Conservation (phyloP, 2,113 vertebrate genomes). For the Chinchilla lanigera region DNA sequence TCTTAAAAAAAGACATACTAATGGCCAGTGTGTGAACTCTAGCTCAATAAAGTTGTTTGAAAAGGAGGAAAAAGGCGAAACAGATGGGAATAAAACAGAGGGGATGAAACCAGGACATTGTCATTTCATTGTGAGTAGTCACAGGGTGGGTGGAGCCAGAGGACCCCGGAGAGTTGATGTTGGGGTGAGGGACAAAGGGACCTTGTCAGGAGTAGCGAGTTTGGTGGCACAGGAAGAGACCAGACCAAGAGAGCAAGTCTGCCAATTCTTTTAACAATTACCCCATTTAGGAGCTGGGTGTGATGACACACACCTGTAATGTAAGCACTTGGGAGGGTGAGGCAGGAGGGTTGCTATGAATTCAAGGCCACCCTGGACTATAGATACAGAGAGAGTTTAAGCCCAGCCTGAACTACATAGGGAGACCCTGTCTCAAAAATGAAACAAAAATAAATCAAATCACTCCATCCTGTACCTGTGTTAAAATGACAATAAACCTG, state of each 20-base stretch:
- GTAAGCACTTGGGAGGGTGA: background rate
- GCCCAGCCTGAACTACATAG: background rate
- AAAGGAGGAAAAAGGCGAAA: background rate
- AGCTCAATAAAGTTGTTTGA: background rate
- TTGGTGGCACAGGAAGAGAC: background rate
- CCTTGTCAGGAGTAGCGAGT: background rate
- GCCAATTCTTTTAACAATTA: background rate
- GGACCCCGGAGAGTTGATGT: background rate
- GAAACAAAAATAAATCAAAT: background rate
- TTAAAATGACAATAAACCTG: background rate
- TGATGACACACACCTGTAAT: background rate
- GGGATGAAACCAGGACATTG: background rate
- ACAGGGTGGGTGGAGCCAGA: background rate
- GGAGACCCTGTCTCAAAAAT: background rate
- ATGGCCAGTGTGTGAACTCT: background rate
- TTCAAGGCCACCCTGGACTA: background rate
- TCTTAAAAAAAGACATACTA: background rate
- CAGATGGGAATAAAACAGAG: background rate
- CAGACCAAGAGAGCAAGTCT: background rate
- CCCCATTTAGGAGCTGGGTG: background rate
- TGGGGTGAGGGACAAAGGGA: background rate
- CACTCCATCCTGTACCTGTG: background rate
- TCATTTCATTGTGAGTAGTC: background rate
- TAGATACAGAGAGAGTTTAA: background rate
- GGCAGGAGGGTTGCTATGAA: background rate